phyloP scores from a whole-genome alignment of 2,113 vertebrate genomes.

The Cygnus atratus region DNA sequence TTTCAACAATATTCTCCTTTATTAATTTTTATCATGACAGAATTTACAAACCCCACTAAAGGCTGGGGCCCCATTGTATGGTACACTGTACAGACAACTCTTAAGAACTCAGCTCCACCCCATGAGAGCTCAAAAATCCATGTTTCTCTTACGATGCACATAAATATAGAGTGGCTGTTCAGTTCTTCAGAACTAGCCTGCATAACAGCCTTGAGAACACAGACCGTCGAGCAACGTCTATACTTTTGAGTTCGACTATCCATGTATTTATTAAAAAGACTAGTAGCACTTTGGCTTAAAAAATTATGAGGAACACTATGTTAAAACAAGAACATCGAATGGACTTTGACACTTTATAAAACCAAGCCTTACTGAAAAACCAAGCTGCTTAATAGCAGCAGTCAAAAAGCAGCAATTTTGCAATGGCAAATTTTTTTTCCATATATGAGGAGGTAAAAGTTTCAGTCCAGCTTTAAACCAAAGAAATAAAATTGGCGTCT shows the following conservation, averaged over 20 bases:
- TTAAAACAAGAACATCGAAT: not conserved
- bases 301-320: not conserved
- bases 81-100: slow-evolving; percentile 13
- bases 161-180: slow-evolving; percentile 13
- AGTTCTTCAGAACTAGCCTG: slow-evolving; percentile 17
- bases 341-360: not conserved
- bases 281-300: not conserved
- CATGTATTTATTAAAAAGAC: not conserved
- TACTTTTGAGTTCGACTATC: not conserved
- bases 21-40: slow-evolving; percentile 36
- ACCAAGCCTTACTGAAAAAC: not conserved
- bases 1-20: slow-evolving; percentile 8
- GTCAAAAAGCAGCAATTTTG: not conserved
- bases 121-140: slow-evolving; percentile 33
- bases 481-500: not conserved
- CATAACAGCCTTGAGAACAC: not conserved
- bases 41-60: slow-evolving; percentile 10
- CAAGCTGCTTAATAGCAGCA: not conserved
- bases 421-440: not conserved
- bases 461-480: not conserved
- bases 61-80: slow-evolving; percentile 9
- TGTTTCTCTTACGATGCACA: slow-evolving; percentile 13
- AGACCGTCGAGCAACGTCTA: not conserved
- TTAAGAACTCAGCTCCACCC: not conserved
- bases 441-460: not conserved